These are phyloP conservation scores for Sitobion miscanthi DNA, from an alignment of 1,140 invertebrate genomes.

Conservation along the genomic window DNA sequence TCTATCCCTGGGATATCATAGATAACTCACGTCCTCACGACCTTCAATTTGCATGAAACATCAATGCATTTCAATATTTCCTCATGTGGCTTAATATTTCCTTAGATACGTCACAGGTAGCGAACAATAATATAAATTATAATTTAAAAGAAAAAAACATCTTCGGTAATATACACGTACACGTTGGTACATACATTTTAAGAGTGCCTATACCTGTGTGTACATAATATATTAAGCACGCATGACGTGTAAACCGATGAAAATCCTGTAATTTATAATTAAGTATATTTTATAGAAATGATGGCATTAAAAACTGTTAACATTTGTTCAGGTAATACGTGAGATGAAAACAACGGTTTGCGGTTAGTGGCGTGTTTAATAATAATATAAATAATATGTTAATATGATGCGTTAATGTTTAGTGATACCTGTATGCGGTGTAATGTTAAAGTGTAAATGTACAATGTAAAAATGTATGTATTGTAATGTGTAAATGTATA, in stretches of 20 bases:
- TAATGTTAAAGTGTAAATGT: not conserved
- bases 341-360: conserved; percentile 13
- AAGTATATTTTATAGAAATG: conserved; percentile 10
- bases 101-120: not conserved
- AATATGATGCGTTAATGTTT: not conserved
- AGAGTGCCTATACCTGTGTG: not conserved
- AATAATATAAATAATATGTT: not conserved
- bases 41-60: not conserved
- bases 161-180: not conserved
- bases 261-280: not conserved
- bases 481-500: not conserved
- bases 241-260: conserved; percentile 16
- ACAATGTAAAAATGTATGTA: not conserved
- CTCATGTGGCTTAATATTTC: not conserved
- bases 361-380: not conserved
- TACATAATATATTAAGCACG: not conserved
- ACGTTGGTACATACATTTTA: not conserved
- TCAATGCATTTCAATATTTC: not conserved
- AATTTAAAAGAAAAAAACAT: not conserved
- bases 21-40: not conserved
- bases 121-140: not conserved
- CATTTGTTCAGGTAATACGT: not conserved
- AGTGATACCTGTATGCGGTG: not conserved
- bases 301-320: not conserved
- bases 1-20: not conserved